Evolutionary conservation across 2,113 vertebrate species (phyloP), one percentile per base, ranked within the genome.

Genomic region (Psephotus haematonotus): DNA sequence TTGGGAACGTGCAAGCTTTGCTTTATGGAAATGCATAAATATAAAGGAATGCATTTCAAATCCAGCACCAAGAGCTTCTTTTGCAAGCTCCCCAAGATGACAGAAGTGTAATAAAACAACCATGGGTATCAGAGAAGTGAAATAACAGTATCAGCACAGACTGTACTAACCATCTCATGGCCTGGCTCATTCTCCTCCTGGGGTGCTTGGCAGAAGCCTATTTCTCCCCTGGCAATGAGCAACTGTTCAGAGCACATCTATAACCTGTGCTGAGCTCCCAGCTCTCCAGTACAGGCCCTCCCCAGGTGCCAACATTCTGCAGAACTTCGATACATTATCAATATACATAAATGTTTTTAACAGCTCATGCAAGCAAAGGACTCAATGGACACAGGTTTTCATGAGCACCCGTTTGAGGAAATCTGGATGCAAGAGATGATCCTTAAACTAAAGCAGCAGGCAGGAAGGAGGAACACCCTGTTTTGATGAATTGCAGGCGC

Each of bases 61-160:
- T 1, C 35, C 82, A 69, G 78, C 82, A 59, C 33, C 7, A 11
- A 19, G 67, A 2, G 39, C 41, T 82, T 46, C 60, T 49, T 23
- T 2, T 27, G 20, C 31, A 25, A n/a, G 68, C 55, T 23, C 50
- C 59, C n/a, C 55, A 13, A 13, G 5, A 6, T 0, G 11, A 37
- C 0, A 23, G 35, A 7, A 1, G 4, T 0, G 5, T 23, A 47
- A 75, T 29, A 59, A 4, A 92, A 24, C 65, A 31, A 3, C 67
- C 79, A 2, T 1, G 57, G 63, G 53, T 29, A 28, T 17, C 44
- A 16, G 68, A 27, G 67, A 55, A 1, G 0, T 4, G 49, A 43
- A 47, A 39, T 6, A 35, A 50, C 0, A 15, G n/a, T 1, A 22
- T 1, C 41, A 33, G 50, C 41, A 10, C 14, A 0, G 5, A 1